These are phyloP conservation scores for Hippolais icterina DNA, from an alignment of 2,113 vertebrate species.

Conservation along the genomic window DNA sequence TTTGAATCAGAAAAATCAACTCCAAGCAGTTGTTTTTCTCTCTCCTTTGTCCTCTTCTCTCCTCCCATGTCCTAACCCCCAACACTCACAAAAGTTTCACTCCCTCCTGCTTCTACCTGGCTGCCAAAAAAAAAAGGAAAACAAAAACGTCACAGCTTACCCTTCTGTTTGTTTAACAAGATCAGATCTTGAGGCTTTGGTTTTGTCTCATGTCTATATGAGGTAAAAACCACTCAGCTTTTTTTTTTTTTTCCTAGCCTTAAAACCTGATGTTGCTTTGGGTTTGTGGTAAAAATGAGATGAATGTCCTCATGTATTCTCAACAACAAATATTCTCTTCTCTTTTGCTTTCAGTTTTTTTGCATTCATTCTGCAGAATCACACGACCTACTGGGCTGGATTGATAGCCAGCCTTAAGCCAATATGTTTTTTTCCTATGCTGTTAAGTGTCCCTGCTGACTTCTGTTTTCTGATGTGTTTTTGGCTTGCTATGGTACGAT, in stretches of 20 bases:
- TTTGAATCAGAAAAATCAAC: background rate
- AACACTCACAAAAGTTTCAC: background rate
- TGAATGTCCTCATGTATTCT: background rate
- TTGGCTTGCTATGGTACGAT: background rate
- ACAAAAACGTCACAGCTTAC: background rate
- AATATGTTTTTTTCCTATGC: background rate
- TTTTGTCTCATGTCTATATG: conserved; percentile 26
- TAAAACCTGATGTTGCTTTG: background rate
- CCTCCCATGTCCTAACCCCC: background rate
- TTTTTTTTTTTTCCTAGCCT: background rate
- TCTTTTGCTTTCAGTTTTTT: background rate
- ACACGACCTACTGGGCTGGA: background rate
- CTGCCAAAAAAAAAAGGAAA: conserved; percentile 21
- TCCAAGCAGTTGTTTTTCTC: conserved; percentile 29
- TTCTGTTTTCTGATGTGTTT: conserved; percentile 14
- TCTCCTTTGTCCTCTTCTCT: conserved; percentile 13
- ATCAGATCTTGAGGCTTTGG: conserved; percentile 37
- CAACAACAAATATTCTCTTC: background rate
- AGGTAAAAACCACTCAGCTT: conserved; percentile 3
- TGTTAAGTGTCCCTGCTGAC: background rate
- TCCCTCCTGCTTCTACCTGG: background rate
- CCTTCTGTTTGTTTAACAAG: background rate
- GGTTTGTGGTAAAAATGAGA: conserved; percentile 14
- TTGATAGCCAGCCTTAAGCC: background rate
- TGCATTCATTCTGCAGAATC: background rate